Percentiles rank a stretch among this genome's conserved stretches.
Conservation (phyloP, 2,113 vertebrate genomes). For the Cyprinodon tularosa region DNA sequence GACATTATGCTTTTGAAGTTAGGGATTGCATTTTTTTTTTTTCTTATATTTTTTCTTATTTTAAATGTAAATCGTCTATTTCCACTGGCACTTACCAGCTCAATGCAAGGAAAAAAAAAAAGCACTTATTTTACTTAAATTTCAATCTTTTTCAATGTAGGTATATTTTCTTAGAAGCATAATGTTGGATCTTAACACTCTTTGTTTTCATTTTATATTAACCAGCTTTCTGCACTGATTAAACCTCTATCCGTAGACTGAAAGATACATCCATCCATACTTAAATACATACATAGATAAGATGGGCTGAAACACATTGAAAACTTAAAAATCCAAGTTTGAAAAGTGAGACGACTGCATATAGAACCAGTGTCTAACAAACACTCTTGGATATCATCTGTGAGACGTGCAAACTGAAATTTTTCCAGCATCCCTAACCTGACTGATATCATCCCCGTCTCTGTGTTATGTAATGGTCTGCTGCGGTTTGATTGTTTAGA, state of each 20-base stretch:
- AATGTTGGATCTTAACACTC: neutral
- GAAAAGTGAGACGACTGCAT: no score
- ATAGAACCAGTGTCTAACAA: neutral
- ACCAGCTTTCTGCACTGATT: neutral
- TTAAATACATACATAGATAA: neutral
- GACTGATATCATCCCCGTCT: neutral
- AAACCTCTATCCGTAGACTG: neutral
- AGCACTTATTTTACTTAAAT: no score
- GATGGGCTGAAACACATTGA: neutral
- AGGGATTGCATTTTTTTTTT: no score
- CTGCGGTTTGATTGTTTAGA: constrained; percentile 29
- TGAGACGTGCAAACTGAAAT: neutral
- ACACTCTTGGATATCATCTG: neutral
- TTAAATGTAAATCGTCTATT: no score
- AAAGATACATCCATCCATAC: no score
- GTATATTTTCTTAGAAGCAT: neutral
- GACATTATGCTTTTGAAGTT: no score
- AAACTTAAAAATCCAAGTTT: neutral
- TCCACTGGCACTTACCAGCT: no score
- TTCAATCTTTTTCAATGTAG: no score
- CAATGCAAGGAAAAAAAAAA: no score
- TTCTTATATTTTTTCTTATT: no score
- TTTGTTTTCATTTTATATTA: neutral
- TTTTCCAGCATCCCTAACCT: neutral
- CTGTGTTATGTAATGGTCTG: constrained; percentile 45